Evolutionary conservation across 2,113 vertebrate genomes (phyloP).

Genomic region (Steatornis caripensis): DNA sequence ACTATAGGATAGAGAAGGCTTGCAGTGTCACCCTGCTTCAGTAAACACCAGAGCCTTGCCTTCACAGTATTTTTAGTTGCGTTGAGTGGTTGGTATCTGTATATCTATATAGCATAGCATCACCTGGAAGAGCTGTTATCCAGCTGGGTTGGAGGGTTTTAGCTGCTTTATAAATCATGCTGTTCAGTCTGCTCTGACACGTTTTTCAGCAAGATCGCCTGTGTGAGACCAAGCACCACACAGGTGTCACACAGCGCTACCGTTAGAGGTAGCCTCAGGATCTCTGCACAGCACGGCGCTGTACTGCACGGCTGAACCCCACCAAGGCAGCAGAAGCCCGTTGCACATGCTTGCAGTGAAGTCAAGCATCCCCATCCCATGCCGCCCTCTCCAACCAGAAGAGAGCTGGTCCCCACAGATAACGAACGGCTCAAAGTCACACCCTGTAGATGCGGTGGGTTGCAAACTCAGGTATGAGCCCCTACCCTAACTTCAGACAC

Average conservation of each 20-base stretch:
- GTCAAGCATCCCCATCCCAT: background rate
- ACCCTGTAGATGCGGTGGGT: background rate
- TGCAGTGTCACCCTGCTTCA: background rate
- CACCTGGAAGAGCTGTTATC: background rate
- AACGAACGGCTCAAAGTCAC: background rate
- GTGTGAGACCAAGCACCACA: background rate
- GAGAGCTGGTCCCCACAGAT: background rate
- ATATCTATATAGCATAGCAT: background rate
- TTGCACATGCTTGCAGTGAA: background rate
- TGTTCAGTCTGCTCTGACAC: background rate
- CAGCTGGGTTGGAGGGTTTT: background rate
- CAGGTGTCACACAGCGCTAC: background rate
- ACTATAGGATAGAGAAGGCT: background rate
- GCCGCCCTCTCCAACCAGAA: background rate
- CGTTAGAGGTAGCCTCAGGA: background rate
- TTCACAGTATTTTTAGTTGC: background rate
- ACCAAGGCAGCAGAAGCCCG: background rate
- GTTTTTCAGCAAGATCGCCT: background rate
- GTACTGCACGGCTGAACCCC: background rate
- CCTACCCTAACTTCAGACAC: background rate
- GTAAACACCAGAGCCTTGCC: background rate
- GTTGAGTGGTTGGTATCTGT: background rate
- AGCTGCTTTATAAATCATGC: background rate
- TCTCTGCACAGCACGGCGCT: background rate
- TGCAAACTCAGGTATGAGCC: background rate